These are phyloP conservation scores for Urechis unicinctus DNA, from an alignment of 2,888 invertebrate genomes.

Conservation along the genomic window DNA sequence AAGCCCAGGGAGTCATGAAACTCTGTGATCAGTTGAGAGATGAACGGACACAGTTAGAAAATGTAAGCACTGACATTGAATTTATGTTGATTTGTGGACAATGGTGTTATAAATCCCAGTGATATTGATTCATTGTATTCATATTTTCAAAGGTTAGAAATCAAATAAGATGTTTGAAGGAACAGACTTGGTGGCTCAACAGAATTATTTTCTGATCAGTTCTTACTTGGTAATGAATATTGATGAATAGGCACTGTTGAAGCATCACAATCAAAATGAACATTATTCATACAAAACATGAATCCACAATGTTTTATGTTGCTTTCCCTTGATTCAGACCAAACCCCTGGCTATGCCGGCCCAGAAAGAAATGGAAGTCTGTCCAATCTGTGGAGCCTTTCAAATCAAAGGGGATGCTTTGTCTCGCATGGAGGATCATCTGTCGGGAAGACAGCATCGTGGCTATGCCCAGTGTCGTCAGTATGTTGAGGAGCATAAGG, in stretches of 20 bases:
- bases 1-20: constrained; percentile 93
- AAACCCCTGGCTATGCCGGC: not conserved
- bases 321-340: no score
- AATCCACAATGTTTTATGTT: no score
- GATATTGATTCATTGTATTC: no score
- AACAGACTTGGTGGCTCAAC: no score
- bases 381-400: constrained; percentile 95
- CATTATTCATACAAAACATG: no score
- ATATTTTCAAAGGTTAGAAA: no score
- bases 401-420: constrained; percentile 97
- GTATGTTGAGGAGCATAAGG: not conserved
- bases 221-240: no score
- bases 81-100: not conserved
- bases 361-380: constrained; percentile 98
- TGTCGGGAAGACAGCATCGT: constrained; percentile 96
- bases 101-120: no score
- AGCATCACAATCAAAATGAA: no score
- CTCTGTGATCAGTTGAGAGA: constrained; percentile 91
- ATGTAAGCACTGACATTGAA: constrained; percentile 5
- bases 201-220: no score
- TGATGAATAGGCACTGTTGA: no score
- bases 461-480: constrained; percentile 62
- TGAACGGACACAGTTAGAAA: constrained; percentile 69
- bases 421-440: constrained; percentile 91
- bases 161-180: no score